These are phyloP conservation scores for Tauraco hartlaubi DNA, from an alignment of 2,797 vertebrate genomes.

Conservation along the genomic window DNA sequence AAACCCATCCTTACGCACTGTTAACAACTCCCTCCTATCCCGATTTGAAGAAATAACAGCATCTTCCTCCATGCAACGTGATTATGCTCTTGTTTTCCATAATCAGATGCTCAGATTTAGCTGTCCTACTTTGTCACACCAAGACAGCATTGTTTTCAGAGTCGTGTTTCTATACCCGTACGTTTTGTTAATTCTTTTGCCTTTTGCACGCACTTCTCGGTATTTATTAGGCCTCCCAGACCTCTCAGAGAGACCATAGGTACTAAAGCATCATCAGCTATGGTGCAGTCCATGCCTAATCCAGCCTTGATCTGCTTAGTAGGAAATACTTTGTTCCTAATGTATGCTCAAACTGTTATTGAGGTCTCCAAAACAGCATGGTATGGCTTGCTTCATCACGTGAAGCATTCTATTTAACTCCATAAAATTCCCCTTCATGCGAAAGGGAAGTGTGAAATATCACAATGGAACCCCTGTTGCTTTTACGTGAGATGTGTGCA, in stretches of 20 bases:
- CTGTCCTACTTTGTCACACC: background rate
- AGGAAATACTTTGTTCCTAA: background rate
- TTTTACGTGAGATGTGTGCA: background rate
- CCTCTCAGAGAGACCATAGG: accelerated
- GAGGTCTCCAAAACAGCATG: background rate
- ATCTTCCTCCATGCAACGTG: background rate
- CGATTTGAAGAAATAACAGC: background rate
- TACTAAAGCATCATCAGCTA: background rate
- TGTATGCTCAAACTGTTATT: background rate
- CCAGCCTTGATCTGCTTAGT: background rate
- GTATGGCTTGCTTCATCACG: background rate
- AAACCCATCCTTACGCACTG: background rate
- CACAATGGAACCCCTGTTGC: background rate
- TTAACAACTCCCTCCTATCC: background rate
- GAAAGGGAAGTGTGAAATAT: background rate
- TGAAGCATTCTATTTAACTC: background rate
- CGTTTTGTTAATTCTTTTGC: background rate
- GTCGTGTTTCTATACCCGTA: accelerated
- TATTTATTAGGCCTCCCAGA: background rate
- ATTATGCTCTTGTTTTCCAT: background rate
- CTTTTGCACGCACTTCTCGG: background rate
- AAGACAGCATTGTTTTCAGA: background rate
- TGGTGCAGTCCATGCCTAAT: background rate
- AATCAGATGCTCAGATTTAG: background rate
- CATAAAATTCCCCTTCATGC: background rate